Conservation (phyloP, 2,113 vertebrate genomes). For the Pycnonotus jocosus region DNA sequence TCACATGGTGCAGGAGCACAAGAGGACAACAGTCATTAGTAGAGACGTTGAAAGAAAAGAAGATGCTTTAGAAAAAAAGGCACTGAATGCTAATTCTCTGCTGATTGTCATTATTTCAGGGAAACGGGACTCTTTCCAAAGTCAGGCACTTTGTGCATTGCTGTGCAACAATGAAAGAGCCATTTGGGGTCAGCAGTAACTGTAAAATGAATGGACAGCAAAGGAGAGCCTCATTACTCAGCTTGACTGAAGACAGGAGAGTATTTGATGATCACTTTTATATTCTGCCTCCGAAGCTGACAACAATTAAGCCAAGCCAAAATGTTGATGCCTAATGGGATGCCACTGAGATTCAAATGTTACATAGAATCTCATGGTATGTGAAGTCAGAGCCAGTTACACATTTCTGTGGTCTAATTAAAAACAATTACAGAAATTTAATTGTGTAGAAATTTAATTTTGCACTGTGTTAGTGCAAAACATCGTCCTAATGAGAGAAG, state of each 20-base stretch:
- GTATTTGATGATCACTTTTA: slow-evolving; percentile 27
- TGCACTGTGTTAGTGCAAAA: not conserved
- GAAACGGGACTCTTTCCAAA: slow-evolving; percentile 37
- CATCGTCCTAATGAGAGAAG: not conserved
- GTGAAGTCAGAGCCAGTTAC: not conserved
- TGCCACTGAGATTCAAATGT: not conserved
- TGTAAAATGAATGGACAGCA: slow-evolving; percentile 38
- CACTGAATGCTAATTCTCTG: slow-evolving; percentile 6
- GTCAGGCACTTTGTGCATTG: not conserved
- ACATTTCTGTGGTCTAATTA: not conserved
- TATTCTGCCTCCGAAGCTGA: not conserved
- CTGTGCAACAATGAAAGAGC: slow-evolving; percentile 12
- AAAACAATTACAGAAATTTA: slow-evolving; percentile 2
- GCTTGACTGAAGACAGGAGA: slow-evolving; percentile 19
- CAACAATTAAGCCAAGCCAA: slow-evolving; percentile 18
- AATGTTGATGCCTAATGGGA: not conserved
- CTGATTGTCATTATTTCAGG: slow-evolving; percentile 16
- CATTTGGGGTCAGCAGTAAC: slow-evolving; percentile 29
- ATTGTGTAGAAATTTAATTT: no score
- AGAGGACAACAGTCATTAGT: not conserved
- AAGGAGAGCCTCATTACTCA: slow-evolving; percentile 34
- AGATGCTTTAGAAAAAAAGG: not conserved
- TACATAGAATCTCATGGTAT: not conserved
- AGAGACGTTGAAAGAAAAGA: not conserved
- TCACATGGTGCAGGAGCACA: not conserved